A percentile compares a stretch with the other conserved stretches of the same genome.
Conservation (phyloP, 2,113 vertebrate genomes). For the Lathamus discolor region DNA sequence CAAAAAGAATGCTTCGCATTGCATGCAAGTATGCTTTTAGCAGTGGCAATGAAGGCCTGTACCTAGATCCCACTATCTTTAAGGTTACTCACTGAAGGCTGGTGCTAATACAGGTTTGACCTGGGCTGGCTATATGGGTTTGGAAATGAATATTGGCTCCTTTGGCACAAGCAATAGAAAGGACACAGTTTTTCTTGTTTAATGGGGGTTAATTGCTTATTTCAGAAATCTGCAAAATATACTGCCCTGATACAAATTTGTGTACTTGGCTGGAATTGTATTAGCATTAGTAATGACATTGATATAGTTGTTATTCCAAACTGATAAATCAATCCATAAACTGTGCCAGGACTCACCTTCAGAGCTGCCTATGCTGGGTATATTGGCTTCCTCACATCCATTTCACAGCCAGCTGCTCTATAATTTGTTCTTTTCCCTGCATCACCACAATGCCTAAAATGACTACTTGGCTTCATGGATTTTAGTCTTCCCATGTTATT, state of each 20-base stretch:
- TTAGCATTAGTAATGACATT: background rate
- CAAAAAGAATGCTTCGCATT: background rate
- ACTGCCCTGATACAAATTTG: background rate
- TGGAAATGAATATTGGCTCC: background rate
- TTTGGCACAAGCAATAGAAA: background rate
- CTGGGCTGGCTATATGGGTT: background rate
- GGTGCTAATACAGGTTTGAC: background rate
- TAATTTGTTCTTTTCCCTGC: background rate
- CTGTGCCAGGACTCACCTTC: background rate
- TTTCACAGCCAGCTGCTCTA: background rate
- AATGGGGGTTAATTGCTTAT: background rate
- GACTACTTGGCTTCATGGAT: background rate
- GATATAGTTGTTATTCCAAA: background rate
- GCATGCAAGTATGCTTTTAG: background rate
- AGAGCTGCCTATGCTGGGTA: background rate
- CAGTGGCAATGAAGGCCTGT: background rate
- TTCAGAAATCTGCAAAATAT: background rate
- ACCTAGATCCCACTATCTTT: background rate
- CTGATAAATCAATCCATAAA: background rate
- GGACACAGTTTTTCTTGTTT: background rate
- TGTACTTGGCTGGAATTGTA: background rate
- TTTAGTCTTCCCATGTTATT: background rate
- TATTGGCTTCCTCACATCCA: background rate
- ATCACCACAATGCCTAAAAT: background rate
- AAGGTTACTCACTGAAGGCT: background rate